Base-by-base conservation (phyloP, 1,140 invertebrate species). In the Aphelinus atriplicis region DNA sequence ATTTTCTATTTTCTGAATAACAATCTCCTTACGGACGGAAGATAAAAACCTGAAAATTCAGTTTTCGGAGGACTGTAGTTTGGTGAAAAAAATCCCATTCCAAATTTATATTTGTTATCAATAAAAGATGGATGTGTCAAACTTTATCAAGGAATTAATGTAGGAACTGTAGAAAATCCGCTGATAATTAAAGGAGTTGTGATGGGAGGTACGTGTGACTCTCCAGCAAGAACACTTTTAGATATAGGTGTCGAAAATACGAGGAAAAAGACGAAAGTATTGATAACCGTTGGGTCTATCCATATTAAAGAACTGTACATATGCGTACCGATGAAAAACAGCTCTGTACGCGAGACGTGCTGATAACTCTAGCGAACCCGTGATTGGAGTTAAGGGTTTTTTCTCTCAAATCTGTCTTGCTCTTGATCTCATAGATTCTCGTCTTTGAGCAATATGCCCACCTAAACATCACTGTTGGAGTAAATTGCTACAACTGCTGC, bases 51-150 rank as follows among this genome's bases (percentile, higher is more conserved):
- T 6, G 73, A 79, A 61, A 79, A 79, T 63, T 26, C 70, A 1
- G 69, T 79, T 9, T 7, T 77, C 5, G 76, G 51, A 4, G 76
- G 66, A 66, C 46, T 79, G 47, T 77, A 73, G 78, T 73, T 77
- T 63, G 78, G 72, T n/a, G 5, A 53, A 7, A 47, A 71, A 48
- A 76, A 76, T 72, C 77, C 74, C 42, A n/a, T 53, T 64, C 71
- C 75, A 7, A 77, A 65, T 65, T 45, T 77, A 56, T 79, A 61
- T 60, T 26, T 61, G 42, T 61, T 26, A 26, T 26, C 53, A 46
- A 46, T 68, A n/a, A 45, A n/a, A 46, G 47, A 68, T 1, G 51
- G 46, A n/a, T 53, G 4, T 53, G 9, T 6, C 4, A 4, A 53
- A 9, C 9, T 53, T 4, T 53, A 53, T 9, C 4, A 68, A 46